A percentile compares a stretch with the other conserved stretches of the same genome.
phyloP scores from a whole-genome alignment of 2,888 invertebrate species.

The Diloba caeruleocephala region DNA sequence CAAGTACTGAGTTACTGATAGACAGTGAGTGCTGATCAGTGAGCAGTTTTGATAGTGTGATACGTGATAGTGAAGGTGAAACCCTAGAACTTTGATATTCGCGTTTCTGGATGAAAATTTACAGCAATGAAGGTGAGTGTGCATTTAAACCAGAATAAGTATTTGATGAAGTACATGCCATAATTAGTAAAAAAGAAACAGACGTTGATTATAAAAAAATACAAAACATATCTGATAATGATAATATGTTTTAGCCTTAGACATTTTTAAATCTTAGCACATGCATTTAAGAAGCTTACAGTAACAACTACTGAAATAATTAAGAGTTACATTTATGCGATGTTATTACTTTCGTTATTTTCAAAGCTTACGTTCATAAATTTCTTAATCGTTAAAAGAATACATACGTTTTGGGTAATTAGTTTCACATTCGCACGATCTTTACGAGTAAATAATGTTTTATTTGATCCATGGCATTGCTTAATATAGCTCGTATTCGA shows the following conservation, averaged over 20 bases:
- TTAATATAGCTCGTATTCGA: slow-evolving; percentile 46
- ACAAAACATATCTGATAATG: too few species aligned
- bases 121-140: slow-evolving; percentile 81
- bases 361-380: slow-evolving; percentile 9
- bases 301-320: too few species aligned
- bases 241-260: too few species aligned
- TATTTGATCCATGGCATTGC: slow-evolving; percentile 37
- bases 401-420: slow-evolving; percentile 33
- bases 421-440: slow-evolving; percentile 28
- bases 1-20: not conserved
- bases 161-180: too few species aligned
- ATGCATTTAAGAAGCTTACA: too few species aligned
- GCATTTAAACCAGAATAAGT: not conserved
- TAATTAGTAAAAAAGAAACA: too few species aligned
- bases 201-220: too few species aligned
- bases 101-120: slow-evolving; percentile 60
- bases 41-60: slow-evolving; percentile 32
- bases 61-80: slow-evolving; percentile 39
- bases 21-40: slow-evolving; percentile 43
- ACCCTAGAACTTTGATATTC: slow-evolving; percentile 39
- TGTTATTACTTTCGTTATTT: slow-evolving; percentile 12
- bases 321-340: slow-evolving; percentile 24
- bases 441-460: slow-evolving; percentile 30
- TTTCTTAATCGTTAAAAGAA: slow-evolving; percentile 38
- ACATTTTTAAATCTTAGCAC: too few species aligned